Base-by-base conservation (phyloP, 1,140 invertebrate species). In the Ostrea edulis region DNA sequence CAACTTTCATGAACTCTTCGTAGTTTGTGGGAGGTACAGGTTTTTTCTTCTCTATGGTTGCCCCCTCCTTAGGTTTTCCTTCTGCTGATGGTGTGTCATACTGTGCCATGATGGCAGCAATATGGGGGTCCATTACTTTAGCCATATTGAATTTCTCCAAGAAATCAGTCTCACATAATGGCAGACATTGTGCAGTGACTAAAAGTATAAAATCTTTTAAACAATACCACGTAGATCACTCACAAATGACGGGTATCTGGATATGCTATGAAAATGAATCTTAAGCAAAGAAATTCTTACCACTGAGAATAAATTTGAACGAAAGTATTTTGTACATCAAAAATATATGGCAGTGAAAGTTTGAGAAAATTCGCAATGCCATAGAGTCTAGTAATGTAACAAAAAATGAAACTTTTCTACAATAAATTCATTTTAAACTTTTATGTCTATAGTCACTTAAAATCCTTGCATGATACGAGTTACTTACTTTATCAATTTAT, bases 81-180 rank as follows among this genome's bases (percentile, higher is more conserved):
- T 83, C 82, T 2, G 17, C 82, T 35, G 9, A 14, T 9, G 68
- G 68, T 17, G 44, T 83, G 44, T 83, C 51, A n/a, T 53, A 54
- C 29, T 83, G 44, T 52, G 82, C 82, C 82, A 83, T 83, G 44
- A 83, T 83, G 22, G 82, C 82, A n/a, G 82, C 82, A 52, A 83
- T 54, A 52, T 25, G 44, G 9, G 82, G 82, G 22, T 83, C 82
- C 82, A 83, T 83, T 12, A 83, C 53, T 20, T 22, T 29, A 8
- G 44, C 82, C 82, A 83, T 83, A 11, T 0, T 83, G 20, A 51
- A 54, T 52, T 29, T 5, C 29, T 17, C 68, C 55, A 20, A 62
- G n/a, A 2, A 62, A 20, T 20, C 55, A 17, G 35, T 44, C 35
- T 44, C 35, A 44, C 1, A 44, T 44, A 2, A 44, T 5, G 35